A percentile compares a stretch with the other conserved stretches of the same genome.
Conservation (phyloP, 35 echinoderm and acorn worm species). For the Apostichopus japonicus region DNA sequence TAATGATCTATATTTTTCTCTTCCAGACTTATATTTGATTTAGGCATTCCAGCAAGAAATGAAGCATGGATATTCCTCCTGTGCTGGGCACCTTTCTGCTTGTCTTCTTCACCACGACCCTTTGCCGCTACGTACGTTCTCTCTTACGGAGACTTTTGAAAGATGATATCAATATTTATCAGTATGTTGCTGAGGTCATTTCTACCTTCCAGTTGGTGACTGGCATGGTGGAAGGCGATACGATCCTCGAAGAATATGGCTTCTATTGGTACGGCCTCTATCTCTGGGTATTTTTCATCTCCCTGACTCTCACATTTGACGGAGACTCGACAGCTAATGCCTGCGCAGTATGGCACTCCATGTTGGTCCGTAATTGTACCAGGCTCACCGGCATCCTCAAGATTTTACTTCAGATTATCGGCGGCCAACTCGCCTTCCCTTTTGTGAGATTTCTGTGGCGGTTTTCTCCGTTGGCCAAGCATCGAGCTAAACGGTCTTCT, state of each 20-base stretch:
- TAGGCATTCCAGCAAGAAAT: neutral
- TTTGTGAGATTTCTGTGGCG: conserved; percentile 84
- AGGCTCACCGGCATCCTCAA: conserved; percentile 36
- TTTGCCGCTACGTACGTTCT: conserved; percentile 2
- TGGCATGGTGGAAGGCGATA: conserved; percentile 92
- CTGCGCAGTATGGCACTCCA: conserved; percentile 70
- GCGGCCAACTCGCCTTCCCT: conserved; percentile 84
- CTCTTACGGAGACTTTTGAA: conserved; percentile 24
- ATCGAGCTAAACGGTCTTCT: conserved; percentile 61
- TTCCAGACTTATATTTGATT: too few relatives aligned
- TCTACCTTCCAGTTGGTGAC: conserved; percentile 95
- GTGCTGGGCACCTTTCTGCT: conserved; percentile 39
- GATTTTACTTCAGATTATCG: conserved; percentile 74
- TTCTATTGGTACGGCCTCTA: conserved; percentile 71
- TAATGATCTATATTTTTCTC: too few relatives aligned
- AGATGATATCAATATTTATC: conserved; percentile 53
- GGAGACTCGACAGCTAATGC: conserved; percentile 81
- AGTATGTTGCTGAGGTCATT: conserved; percentile 79
- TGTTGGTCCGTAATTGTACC: conserved; percentile 56
- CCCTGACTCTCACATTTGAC: conserved; percentile 84
- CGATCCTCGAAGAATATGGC: conserved; percentile 88
- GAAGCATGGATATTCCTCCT: conserved; percentile 21
- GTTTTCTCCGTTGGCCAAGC: conserved; percentile 67
- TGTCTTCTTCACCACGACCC: conserved; percentile 40
- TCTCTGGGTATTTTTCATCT: conserved; percentile 84